Conservation (phyloP, 2,797 vertebrate species). For the Gymnopithys bicolor region DNA sequence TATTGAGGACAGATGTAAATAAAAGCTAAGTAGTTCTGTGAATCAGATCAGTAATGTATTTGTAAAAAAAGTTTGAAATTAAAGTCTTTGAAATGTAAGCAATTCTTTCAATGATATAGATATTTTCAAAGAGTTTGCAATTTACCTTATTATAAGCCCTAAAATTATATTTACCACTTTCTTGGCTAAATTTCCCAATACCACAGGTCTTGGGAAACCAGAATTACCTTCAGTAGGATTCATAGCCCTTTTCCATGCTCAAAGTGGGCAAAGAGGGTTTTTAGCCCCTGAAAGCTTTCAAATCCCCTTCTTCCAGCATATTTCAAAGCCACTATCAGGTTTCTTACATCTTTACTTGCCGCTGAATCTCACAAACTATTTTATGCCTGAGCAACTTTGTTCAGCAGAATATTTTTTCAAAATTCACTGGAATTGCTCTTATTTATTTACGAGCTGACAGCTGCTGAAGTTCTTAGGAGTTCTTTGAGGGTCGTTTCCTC, state of each 20-base stretch:
- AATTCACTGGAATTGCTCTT: not conserved
- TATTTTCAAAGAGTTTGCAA: not conserved
- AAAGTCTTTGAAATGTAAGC: not conserved
- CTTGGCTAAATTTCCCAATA: not conserved
- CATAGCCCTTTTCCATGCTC: not conserved
- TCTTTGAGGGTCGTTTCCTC: not conserved
- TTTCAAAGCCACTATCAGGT: not conserved
- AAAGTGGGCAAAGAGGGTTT: not conserved
- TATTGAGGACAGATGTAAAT: not conserved
- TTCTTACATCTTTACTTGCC: not conserved
- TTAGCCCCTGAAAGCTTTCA: not conserved
- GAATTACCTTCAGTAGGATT: not conserved
- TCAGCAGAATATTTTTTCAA: not conserved
- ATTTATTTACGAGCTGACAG: not conserved
- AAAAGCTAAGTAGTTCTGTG: not conserved
- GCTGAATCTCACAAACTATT: not conserved
- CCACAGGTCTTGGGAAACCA: not conserved
- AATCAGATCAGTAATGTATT: not conserved
- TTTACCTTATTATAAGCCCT: not conserved
- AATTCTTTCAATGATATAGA: not conserved
- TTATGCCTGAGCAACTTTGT: not conserved
- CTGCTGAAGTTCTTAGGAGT: not conserved
- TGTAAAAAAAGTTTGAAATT: not conserved
- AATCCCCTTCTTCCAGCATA: not conserved
- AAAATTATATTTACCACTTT: not conserved